Conservation (phyloP, 2,888 invertebrate species). For the Acleris holmiana region DNA sequence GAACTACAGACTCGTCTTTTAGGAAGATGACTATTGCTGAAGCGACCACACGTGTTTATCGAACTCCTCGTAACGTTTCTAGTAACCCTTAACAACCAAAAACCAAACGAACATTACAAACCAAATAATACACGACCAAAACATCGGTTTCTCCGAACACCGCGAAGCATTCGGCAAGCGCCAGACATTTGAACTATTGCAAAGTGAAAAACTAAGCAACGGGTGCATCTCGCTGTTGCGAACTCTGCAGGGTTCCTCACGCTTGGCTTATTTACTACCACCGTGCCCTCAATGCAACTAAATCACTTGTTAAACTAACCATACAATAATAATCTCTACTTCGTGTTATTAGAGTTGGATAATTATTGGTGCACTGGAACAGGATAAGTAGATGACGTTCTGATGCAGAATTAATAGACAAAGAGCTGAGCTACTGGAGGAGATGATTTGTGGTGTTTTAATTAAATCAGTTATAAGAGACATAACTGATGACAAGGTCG, state of each 20-base stretch:
- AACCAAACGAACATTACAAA: slow-evolving; percentile 10
- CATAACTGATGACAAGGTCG: too few relatives aligned
- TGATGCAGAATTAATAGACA: slow-evolving; percentile 35
- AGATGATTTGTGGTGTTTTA: slow-evolving; percentile 31
- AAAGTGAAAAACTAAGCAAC: slow-evolving; percentile 57
- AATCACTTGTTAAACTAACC: slow-evolving; percentile 18
- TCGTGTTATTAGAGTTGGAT: slow-evolving; percentile 4
- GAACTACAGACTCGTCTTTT: too few relatives aligned
- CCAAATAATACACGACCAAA: slow-evolving; percentile 28
- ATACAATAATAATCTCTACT: slow-evolving; percentile 1
- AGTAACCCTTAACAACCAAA: too few relatives aligned
- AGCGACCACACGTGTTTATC: too few relatives aligned
- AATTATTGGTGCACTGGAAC: slow-evolving; percentile 1
- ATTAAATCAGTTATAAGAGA: slow-evolving; percentile 9
- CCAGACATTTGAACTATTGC: slow-evolving; percentile 41
- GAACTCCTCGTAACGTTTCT: too few relatives aligned
- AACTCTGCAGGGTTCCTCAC: slow-evolving; percentile 73
- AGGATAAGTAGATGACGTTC: slow-evolving; percentile 33
- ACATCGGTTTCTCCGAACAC: slow-evolving; percentile 31
- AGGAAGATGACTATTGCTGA: too few relatives aligned
- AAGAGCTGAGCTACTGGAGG: slow-evolving; percentile 20
- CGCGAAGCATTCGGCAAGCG: slow-evolving; percentile 34
- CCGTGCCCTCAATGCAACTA: slow-evolving; percentile 32
- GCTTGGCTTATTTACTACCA: slow-evolving; percentile 59
- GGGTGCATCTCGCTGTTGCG: slow-evolving; percentile 63